These are phyloP conservation scores for Bombus breviceps DNA, from an alignment of 1,140 invertebrate species.

Conservation along the genomic window DNA sequence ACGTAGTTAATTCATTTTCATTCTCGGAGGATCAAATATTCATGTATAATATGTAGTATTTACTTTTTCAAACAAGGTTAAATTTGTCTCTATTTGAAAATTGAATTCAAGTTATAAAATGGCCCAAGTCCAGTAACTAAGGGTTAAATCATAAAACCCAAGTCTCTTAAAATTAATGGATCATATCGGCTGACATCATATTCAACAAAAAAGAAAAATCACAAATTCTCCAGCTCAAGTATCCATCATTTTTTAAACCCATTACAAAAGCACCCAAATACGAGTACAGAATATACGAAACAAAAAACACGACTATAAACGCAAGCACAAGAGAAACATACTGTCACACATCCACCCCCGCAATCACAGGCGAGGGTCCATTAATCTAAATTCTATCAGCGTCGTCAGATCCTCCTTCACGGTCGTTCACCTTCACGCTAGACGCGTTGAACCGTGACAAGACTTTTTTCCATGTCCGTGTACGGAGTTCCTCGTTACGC, in stretches of 20 bases:
- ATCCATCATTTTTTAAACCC: background rate
- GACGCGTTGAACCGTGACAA: slow-evolving; percentile 35
- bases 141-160: too few relatives aligned
- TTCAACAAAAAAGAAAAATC: too few relatives aligned
- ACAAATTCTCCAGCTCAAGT: background rate
- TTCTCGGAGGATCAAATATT: too few relatives aligned
- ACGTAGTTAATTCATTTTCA: background rate
- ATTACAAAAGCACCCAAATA: background rate
- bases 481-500: slow-evolving; percentile 44
- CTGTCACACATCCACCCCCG: background rate
- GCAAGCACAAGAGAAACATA: background rate
- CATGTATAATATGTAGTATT: too few relatives aligned
- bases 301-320: background rate
- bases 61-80: too few relatives aligned
- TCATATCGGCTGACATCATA: too few relatives aligned
- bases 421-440: slow-evolving; percentile 25
- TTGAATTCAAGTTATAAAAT: too few relatives aligned
- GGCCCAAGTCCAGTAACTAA: too few relatives aligned
- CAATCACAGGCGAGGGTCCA: slow-evolving; percentile 2
- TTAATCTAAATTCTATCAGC: slow-evolving; percentile 42
- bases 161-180: background rate
- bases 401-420: slow-evolving; percentile 19
- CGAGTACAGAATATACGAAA: background rate
- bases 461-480: slow-evolving; percentile 12
- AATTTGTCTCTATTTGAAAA: too few relatives aligned